Conservation (phyloP, 2,888 invertebrate genomes). For the Pyrgus malvae region DNA sequence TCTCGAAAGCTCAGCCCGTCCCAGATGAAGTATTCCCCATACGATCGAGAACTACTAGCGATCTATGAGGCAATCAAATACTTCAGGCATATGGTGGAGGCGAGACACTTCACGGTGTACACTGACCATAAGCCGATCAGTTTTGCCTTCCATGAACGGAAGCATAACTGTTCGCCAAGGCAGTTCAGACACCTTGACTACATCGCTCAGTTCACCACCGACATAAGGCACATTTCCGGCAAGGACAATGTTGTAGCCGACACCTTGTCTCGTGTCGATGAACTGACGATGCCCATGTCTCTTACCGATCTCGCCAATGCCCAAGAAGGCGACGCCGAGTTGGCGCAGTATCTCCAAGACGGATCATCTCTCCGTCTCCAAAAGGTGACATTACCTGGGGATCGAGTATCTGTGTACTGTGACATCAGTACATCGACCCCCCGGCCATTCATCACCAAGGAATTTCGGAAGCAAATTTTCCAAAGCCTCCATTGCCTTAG, state of each 20-base stretch:
- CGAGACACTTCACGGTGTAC: background rate
- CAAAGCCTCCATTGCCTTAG: conserved; percentile 28
- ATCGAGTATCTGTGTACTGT: too few relatives aligned
- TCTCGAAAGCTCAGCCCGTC: too few relatives aligned
- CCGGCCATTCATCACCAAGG: conserved; percentile 32
- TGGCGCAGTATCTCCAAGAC: too few relatives aligned
- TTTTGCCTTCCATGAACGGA: too few relatives aligned
- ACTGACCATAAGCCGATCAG: background rate
- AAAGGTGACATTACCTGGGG: too few relatives aligned
- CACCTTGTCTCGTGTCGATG: conserved; percentile 37
- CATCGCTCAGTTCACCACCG: background rate
- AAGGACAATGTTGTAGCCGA: conserved; percentile 42
- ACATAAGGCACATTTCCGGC: conserved; percentile 33
- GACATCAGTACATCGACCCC: conserved; percentile 24
- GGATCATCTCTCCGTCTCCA: conserved; percentile 9
- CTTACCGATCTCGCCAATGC: background rate
- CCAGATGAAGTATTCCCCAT: too few relatives aligned
- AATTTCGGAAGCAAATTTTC: conserved; percentile 27
- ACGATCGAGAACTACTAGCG: background rate
- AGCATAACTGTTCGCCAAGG: too few relatives aligned
- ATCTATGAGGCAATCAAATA: background rate
- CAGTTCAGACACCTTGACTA: too few relatives aligned
- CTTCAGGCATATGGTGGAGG: conserved; percentile 39
- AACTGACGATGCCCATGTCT: conserved; percentile 31
- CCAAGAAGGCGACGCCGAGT: background rate